These are phyloP conservation scores for Sarcophilus harrisii DNA, from an alignment of 2,797 vertebrate genomes.

Conservation along the genomic window DNA sequence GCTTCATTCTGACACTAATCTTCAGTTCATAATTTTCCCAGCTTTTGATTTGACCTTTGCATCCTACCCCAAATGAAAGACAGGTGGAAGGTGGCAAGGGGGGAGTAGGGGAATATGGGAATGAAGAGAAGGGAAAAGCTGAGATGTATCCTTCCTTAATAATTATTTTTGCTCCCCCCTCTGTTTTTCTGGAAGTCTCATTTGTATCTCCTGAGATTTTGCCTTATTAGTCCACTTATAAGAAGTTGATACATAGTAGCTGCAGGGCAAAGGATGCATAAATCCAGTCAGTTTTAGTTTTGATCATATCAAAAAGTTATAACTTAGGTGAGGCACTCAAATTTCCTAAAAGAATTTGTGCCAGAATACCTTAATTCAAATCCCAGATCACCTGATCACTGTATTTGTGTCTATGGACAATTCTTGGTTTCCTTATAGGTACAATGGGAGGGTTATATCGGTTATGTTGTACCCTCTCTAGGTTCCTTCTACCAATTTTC, in stretches of 20 bases:
- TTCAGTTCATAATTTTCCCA: background rate
- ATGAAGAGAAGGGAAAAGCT: background rate
- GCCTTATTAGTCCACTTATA: background rate
- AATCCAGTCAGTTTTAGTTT: background rate
- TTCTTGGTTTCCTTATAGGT: background rate
- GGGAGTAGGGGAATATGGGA: background rate
- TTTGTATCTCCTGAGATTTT: background rate
- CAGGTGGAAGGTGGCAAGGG: background rate
- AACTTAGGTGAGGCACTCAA: background rate
- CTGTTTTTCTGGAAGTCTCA: background rate
- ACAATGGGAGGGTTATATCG: background rate
- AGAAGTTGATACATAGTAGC: background rate
- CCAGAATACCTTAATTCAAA: background rate
- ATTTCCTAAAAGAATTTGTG: background rate
- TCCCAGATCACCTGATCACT: background rate
- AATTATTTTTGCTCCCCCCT: background rate
- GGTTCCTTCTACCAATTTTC: background rate
- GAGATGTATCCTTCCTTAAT: background rate
- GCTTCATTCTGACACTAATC: background rate
- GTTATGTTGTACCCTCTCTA: background rate
- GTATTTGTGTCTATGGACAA: background rate
- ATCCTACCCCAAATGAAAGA: background rate
- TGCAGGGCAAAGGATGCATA: background rate
- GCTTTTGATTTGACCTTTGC: background rate
- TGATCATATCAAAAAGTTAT: background rate